Base-by-base conservation (phyloP, 2,888 invertebrate species). In the Dinocampus coccinellae region DNA sequence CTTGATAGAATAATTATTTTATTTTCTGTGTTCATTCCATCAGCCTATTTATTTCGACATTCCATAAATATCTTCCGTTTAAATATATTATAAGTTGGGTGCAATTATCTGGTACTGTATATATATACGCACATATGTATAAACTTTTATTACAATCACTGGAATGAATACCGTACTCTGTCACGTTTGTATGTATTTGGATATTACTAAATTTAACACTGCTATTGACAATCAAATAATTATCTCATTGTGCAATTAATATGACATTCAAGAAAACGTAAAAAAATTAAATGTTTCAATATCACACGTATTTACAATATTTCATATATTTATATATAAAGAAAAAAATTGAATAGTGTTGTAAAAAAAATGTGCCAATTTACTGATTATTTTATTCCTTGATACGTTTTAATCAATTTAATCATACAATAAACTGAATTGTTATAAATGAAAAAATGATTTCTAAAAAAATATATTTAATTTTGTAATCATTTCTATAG, bases 1-100 rank as follows among this genome's bases (percentile, higher is more conserved):
- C 7, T 7, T 53, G 42, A 47, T 29, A 33, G 57, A 24, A n/a
- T 67, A 39, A 36, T 63, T 26, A 26, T 58, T 33, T 61, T 36
- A 47, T 24, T 33, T 11, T 62, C 34, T 29, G 10, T 61, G 24
- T 60, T 33, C 20, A 36, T 55, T 20, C 7, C n/a, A 4, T 16
- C 16, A 4, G 1, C 16, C 52, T 61, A 16, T 65, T 13, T 34
- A 47, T 33, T 29, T 58, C 47, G 55, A 74, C 74, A 74, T 74
- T 74, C 74, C 72, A 65, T 52, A 10, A 47, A 53, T 53, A n/a
- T 69, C 69, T 69, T 66, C 66, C 69, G 61, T 10, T 53, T 34
- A 11, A 22, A 29, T 26, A 3, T 57, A 58, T n/a, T 58, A 58
- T 47, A 7, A 16, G 16, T 47, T 47, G 16, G 16, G 36, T 55